Base-by-base conservation (phyloP, 2,888 invertebrate species). In the Lepidocyrtoides sp. region DNA sequence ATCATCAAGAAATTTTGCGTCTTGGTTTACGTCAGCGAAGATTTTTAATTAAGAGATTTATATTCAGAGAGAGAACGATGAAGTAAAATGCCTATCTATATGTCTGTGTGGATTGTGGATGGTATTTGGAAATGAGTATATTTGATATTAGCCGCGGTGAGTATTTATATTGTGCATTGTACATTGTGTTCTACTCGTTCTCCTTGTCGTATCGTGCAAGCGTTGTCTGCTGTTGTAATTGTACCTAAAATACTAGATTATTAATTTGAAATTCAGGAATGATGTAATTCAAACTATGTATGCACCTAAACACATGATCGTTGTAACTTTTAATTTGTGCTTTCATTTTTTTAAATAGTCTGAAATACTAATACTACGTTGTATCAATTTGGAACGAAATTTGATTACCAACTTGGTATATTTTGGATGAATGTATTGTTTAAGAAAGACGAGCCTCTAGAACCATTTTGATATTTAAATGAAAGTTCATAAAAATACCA, bases 21-120 rank as follows among this genome's bases (percentile, higher is more conserved):
- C 92, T 29, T 93, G 93, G 93, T 91, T 93, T 69, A 92, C 91
- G 14, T 92, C 93, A 48, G 92, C 93, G 20, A 92, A 93, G 85
- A 91, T 93, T 81, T 92, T 93, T 91, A 86, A 91, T 89, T 92
- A 79, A 91, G 51, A 48, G 48, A 82, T 79, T 91, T 72, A 48
- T 36, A 79, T 79, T 79, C 79, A 12, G 51, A 48, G 48, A 44
- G 14, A 4, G 75, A n/a, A 26, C 17, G 48, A 20, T 41, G 12
- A 79, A 79, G 32, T 36, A 81, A 57, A 36, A 81, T 26, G 4
- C 5, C 17, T 44, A 66, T 51, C 26, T 48, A 26, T 75, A 48
- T 29, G 29, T 20, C 48, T 75, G 75, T 29, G 29, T 20, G 75
- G 32, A 54, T 29, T n/a, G 17, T 26, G 14, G 14, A n/a, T 7